A percentile compares a stretch with the other conserved stretches of the same genome.
phyloP scores from a whole-genome alignment of 2,888 invertebrate genomes.

The Archaeoteleia sp. region DNA sequence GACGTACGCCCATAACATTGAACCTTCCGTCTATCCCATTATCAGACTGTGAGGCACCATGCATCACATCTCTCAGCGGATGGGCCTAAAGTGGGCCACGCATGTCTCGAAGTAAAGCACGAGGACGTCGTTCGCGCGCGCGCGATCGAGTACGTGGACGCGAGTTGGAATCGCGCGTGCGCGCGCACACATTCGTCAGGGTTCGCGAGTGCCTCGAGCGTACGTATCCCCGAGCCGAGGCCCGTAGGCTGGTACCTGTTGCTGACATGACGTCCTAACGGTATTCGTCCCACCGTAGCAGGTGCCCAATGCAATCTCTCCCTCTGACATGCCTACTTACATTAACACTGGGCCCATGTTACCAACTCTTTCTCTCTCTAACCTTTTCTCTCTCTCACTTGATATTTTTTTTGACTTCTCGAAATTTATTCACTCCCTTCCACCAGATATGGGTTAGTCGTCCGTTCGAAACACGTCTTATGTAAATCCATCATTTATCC shows the following conservation, averaged over 20 bases:
- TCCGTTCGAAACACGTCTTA: no score
- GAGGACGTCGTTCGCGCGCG: not conserved
- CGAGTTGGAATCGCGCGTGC: slow-evolving; percentile 27
- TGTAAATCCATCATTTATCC: no score
- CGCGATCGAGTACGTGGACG: not conserved
- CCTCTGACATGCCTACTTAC: slow-evolving; percentile 51
- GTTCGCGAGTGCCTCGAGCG: slow-evolving; percentile 21
- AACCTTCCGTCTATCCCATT: no score
- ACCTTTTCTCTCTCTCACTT: not conserved
- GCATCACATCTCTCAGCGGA: not conserved
- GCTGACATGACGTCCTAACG: slow-evolving; percentile 70
- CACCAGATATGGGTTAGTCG: no score
- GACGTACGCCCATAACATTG: no score
- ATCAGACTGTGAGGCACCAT: no score
- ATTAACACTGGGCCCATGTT: slow-evolving; percentile 44
- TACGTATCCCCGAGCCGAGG: slow-evolving; percentile 15
- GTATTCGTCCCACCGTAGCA: slow-evolving; percentile 69
- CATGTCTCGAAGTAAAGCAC: not conserved
- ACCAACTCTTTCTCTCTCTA: slow-evolving; percentile 13
- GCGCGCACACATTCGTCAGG: slow-evolving; percentile 29
- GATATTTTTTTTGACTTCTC: no score
- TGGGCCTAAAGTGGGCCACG: not conserved
- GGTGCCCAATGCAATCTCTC: slow-evolving; percentile 68
- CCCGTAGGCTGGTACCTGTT: slow-evolving; percentile 64
- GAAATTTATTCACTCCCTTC: no score